phyloP scores from a whole-genome alignment of 2,888 invertebrate species.

The Catocala sponsa region DNA sequence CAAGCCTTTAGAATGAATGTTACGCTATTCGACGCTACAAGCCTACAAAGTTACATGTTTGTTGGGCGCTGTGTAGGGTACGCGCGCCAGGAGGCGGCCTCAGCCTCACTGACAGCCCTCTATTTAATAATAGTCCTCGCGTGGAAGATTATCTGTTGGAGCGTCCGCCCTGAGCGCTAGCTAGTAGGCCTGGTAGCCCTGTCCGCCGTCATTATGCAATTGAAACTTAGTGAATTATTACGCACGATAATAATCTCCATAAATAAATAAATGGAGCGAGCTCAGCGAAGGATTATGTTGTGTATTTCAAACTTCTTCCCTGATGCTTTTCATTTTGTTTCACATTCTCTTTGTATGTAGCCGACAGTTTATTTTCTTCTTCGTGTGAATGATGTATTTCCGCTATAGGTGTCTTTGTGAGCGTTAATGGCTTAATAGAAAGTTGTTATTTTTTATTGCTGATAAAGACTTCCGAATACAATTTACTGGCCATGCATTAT shows the following conservation, averaged over 20 bases:
- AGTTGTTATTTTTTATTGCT: constrained; percentile 7
- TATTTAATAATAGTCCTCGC: constrained; percentile 83
- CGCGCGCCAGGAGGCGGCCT: constrained; percentile 62
- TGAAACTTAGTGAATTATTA: constrained; percentile 88
- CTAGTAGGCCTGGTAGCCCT: constrained; percentile 73
- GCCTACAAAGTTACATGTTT: constrained; percentile 37
- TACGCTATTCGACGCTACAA: constrained; percentile 35
- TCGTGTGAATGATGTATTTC: background rate
- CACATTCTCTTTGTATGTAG: constrained; percentile 11
- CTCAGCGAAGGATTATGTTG: constrained; percentile 67
- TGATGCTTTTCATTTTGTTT: constrained; percentile 28
- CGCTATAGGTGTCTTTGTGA: constrained; percentile 5
- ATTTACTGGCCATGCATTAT: background rate
- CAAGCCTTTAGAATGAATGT: constrained; percentile 48
- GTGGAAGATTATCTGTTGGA: constrained; percentile 77
- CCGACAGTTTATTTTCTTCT: constrained; percentile 14
- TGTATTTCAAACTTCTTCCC: constrained; percentile 47
- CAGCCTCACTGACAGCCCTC: constrained; percentile 75
- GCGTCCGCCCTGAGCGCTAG: constrained; percentile 76
- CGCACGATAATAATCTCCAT: constrained; percentile 85
- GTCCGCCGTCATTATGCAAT: constrained; percentile 87
- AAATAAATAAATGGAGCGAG: constrained; percentile 82
- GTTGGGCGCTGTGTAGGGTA: constrained; percentile 45
- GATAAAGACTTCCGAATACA: constrained; percentile 5
- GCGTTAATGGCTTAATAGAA: constrained; percentile 7